Conservation (phyloP, 2,888 invertebrate species). For the Brachylomia viminalis region DNA sequence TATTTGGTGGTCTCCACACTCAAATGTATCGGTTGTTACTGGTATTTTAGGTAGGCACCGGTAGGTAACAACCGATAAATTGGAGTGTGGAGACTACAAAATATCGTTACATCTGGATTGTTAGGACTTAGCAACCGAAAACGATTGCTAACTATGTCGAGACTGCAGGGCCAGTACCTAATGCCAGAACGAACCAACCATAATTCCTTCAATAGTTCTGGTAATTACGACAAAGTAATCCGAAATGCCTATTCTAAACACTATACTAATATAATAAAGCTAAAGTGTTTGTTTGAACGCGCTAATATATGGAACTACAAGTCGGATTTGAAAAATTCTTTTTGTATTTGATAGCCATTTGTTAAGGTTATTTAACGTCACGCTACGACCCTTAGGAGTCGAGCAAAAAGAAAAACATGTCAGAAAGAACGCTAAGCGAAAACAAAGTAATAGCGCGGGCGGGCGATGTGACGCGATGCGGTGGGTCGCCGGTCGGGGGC, state of each 20-base stretch:
- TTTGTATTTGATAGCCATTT: too few species aligned
- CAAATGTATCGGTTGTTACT: too few species aligned
- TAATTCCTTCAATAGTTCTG: neutral
- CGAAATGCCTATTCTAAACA: too few species aligned
- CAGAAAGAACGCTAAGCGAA: neutral
- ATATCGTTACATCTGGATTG: too few species aligned
- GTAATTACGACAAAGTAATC: neutral
- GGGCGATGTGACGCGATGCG: neutral
- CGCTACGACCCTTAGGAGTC: neutral
- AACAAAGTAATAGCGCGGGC: neutral
- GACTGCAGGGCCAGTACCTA: too few species aligned
- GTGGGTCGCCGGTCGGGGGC: neutral
- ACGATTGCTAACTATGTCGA: too few species aligned
- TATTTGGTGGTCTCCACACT: too few species aligned
- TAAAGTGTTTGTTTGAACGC: neutral
- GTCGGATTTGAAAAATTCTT: neutral
- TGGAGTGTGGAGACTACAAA: too few species aligned
- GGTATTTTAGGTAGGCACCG: too few species aligned
- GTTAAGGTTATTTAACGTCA: neutral
- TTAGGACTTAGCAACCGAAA: too few species aligned
- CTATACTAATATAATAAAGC: neutral
- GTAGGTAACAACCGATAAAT: too few species aligned
- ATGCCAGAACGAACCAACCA: neutral
- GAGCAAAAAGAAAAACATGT: neutral
- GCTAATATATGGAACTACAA: neutral